Conservation (phyloP, 2,888 invertebrate genomes). For the Melangyna quadrimaculata region DNA sequence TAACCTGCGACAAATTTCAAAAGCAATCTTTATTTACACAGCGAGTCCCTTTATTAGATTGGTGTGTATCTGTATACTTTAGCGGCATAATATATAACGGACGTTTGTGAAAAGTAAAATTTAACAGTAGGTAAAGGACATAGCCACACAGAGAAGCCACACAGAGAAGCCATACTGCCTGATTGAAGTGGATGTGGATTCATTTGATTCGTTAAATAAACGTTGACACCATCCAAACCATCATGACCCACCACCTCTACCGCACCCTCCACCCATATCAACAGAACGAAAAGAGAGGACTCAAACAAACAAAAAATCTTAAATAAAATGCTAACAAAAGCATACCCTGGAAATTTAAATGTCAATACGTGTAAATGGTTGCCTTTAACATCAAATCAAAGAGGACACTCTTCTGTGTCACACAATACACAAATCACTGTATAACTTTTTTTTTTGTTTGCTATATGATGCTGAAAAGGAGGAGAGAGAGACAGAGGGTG, state of each 20-base stretch:
- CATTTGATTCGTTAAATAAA: constrained; percentile 70
- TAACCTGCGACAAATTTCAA: constrained; percentile 44
- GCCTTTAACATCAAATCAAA: constrained; percentile 47
- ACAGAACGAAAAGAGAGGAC: background rate
- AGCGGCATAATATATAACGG: constrained; percentile 44
- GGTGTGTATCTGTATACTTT: constrained; percentile 44
- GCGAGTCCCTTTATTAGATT: constrained; percentile 50
- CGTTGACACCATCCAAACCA: constrained; percentile 37
- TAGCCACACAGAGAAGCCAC: constrained; percentile 26
- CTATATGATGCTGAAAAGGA: constrained; percentile 10
- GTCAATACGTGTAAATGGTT: constrained; percentile 66
- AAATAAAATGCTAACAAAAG: constrained; percentile 22
- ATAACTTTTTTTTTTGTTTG: constrained; percentile 42
- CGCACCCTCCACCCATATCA: background rate
- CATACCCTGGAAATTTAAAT: constrained; percentile 63
- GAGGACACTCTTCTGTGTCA: constrained; percentile 44
- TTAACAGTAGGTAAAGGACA: constrained; percentile 33
- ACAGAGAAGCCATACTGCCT: constrained; percentile 4
- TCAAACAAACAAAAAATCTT: background rate
- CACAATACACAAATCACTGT: constrained; percentile 20
- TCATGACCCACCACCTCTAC: background rate
- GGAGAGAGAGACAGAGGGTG: background rate
- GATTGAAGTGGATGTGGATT: constrained; percentile 59
- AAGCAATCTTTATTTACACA: constrained; percentile 69
- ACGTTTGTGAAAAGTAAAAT: constrained; percentile 36